A percentile compares a stretch with the other conserved stretches of the same genome.
These are phyloP conservation scores for Zeugodacus cucurbitae DNA, from an alignment of 1,140 invertebrate species.

Conservation along the genomic window DNA sequence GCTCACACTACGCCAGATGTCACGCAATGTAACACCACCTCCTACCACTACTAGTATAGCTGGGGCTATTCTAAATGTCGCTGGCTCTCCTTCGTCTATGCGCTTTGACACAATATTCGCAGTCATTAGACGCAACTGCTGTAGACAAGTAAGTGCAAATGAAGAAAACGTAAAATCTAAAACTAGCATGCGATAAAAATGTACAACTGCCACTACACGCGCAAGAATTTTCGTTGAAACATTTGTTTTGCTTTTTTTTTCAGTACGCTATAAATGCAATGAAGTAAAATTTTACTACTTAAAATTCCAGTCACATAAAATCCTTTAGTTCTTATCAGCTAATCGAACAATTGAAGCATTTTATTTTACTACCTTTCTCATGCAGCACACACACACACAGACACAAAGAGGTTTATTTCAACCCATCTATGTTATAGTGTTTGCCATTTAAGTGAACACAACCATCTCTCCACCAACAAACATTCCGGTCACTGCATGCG, in stretches of 20 bases:
- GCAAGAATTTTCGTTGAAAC: neutral
- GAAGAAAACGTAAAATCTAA: neutral
- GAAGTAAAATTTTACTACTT: neutral
- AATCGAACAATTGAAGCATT: neutral
- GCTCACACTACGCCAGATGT: neutral
- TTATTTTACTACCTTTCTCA: neutral
- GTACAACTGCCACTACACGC: neutral
- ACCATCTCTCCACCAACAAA: slow-evolving; percentile 19
- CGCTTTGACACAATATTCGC: neutral
- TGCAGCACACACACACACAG: neutral
- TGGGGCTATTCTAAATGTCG: neutral
- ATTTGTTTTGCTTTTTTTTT: no score
- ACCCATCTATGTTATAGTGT: neutral
- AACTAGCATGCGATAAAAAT: no score
- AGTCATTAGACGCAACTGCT: neutral
- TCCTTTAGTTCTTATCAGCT: neutral
- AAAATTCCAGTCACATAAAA: neutral
- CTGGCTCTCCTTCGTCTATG: neutral
- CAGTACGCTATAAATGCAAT: no score
- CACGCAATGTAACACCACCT: neutral
- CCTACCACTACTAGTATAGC: neutral
- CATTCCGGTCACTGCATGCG: neutral
- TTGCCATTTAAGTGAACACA: neutral
- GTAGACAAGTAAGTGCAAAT: neutral
- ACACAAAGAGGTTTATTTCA: neutral